Evolutionary conservation across 2,888 invertebrate genomes (phyloP).

Genomic region (Stomorhina lunata): DNA sequence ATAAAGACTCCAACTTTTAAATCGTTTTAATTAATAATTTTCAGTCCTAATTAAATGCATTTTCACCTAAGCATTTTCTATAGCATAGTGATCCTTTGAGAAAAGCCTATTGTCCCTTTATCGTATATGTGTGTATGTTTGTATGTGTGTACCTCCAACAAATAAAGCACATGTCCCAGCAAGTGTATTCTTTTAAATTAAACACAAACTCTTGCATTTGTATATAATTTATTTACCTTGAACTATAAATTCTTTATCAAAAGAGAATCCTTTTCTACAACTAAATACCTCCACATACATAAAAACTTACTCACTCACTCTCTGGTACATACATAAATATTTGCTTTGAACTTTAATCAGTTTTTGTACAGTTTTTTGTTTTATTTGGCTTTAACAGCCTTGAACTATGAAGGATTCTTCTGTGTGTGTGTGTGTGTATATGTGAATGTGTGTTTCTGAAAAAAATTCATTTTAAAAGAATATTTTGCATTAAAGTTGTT

Average conservation of each 20-base stretch:
- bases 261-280: slow-evolving; percentile 11
- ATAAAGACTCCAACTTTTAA: too few relatives aligned
- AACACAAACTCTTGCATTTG: neutral
- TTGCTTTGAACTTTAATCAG: slow-evolving; percentile 42
- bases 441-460: too few relatives aligned
- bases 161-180: neutral
- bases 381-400: slow-evolving; percentile 31
- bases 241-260: slow-evolving; percentile 24
- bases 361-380: neutral
- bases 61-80: too few relatives aligned
- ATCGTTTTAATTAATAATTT: too few relatives aligned
- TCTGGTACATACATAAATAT: neutral
- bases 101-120: too few relatives aligned
- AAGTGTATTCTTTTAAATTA: neutral
- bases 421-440: neutral
- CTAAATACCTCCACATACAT: neutral
- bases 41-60: too few relatives aligned
- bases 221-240: slow-evolving; percentile 23
- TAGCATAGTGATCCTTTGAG: neutral
- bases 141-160: neutral
- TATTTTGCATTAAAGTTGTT: neutral
- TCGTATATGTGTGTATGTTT: too few relatives aligned
- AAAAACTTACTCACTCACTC: neutral
- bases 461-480: too few relatives aligned
- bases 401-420: slow-evolving; percentile 34